Percentiles rank a stretch among this genome's conserved stretches.
phyloP scores from a whole-genome alignment of 2,797 vertebrate species.

The Tolypeutes matacus region DNA sequence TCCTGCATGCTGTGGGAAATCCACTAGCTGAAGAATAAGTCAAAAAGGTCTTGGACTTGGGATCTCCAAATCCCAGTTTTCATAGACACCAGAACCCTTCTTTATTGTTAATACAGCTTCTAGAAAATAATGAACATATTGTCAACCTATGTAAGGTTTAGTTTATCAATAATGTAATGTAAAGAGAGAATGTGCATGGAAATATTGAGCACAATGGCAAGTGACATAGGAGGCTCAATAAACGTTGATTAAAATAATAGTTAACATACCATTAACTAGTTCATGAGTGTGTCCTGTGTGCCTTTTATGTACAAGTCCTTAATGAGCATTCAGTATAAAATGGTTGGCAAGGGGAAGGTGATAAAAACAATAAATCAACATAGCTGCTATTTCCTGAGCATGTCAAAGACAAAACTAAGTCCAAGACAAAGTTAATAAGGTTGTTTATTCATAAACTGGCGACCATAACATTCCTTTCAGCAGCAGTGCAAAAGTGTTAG shows the following conservation, averaged over 20 bases:
- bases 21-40: neutral
- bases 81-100: neutral
- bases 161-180: conserved; percentile 23
- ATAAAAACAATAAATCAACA: neutral
- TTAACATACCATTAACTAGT: conserved; percentile 38
- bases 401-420: neutral
- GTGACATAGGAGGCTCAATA: neutral
- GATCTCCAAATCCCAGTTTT: conserved; percentile 35
- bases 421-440: conserved; percentile 1
- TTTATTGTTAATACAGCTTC: conserved; percentile 19
- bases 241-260: conserved; percentile 46
- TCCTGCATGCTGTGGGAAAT: neutral
- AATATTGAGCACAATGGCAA: conserved; percentile 1
- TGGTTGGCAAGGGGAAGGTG: neutral
- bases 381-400: neutral
- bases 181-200: neutral
- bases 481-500: neutral
- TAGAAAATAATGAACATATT: conserved; percentile 21
- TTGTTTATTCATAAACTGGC: conserved; percentile 22
- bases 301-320: neutral
- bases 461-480: neutral
- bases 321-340: neutral
- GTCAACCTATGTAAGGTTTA: neutral
- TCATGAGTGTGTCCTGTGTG: neutral
- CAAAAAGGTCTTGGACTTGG: neutral